phyloP scores from a whole-genome alignment of 2,113 vertebrate genomes.

The Halcyon senegalensis region DNA sequence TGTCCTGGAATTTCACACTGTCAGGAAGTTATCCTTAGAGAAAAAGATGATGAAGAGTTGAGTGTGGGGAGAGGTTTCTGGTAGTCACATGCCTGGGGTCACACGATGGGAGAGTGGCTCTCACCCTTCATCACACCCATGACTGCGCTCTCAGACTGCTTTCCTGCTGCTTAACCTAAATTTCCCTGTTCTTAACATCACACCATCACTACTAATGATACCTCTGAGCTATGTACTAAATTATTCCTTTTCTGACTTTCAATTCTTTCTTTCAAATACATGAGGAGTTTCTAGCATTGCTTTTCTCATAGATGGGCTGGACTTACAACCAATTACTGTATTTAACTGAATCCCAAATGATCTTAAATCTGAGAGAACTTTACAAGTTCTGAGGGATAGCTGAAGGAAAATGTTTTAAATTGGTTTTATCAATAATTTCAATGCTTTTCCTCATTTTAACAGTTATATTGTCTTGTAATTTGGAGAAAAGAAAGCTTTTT shows the following conservation, averaged over 20 bases:
- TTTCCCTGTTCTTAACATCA: slow-evolving; percentile 47
- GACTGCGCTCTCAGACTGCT: not conserved
- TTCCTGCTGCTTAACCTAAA: slow-evolving; percentile 54
- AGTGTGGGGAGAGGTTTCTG: not conserved
- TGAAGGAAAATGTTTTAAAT: slow-evolving; percentile 46
- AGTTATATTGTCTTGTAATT: not conserved
- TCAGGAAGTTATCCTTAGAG: not conserved
- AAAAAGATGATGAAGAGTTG: not conserved
- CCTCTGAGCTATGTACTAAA: slow-evolving; percentile 51
- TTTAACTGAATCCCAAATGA: slow-evolving; percentile 34
- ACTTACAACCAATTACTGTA: slow-evolving; percentile 41
- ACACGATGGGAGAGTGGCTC: accelerated
- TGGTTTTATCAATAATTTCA: slow-evolving; percentile 62
- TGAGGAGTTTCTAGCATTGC: slow-evolving; percentile 25
- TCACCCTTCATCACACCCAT: not conserved
- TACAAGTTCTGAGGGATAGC: slow-evolving; percentile 10
- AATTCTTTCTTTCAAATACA: slow-evolving; percentile 48
- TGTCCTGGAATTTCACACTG: not conserved
- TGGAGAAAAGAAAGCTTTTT: not conserved
- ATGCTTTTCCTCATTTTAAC: not conserved
- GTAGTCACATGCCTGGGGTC: not conserved
- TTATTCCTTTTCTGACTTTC: slow-evolving; percentile 59
- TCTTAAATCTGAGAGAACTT: slow-evolving; percentile 18
- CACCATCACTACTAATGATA: slow-evolving; percentile 25
- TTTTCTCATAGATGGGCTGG: slow-evolving; percentile 6